phyloP scores from a whole-genome alignment of 2,888 invertebrate genomes.

The Orchesellides sinensis region DNA sequence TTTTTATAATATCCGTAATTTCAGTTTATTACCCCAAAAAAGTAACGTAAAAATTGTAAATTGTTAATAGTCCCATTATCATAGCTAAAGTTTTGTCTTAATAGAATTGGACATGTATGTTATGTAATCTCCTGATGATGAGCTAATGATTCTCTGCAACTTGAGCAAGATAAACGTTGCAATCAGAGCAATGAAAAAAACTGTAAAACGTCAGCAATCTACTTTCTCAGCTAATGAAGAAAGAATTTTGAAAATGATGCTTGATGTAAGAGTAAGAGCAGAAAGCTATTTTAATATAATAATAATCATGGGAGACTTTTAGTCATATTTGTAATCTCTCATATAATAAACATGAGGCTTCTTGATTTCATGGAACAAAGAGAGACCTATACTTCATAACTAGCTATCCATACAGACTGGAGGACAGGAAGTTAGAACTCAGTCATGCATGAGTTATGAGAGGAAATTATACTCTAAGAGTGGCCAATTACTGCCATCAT shows the following conservation, averaged over 20 bases:
- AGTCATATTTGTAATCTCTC: constrained; percentile 2
- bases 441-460: constrained; percentile 70
- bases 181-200: background rate
- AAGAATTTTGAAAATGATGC: constrained; percentile 19
- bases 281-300: background rate
- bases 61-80: too few species aligned
- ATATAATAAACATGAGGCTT: constrained; percentile 33
- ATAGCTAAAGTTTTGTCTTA: too few species aligned
- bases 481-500: constrained; percentile 67
- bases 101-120: background rate
- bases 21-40: too few species aligned
- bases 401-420: background rate
- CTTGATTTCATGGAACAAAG: constrained; percentile 55
- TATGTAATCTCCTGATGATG: too few species aligned
- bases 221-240: constrained; percentile 12
- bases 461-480: constrained; percentile 67
- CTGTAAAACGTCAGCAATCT: background rate
- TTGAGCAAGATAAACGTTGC: constrained; percentile 3
- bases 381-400: background rate
- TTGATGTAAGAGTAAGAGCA: background rate
- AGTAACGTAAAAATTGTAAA: too few species aligned
- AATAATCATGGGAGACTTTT: background rate
- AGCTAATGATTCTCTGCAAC: background rate
- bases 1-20: background rate
- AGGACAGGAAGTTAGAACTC: constrained; percentile 60